Evolutionary conservation across 1,140 invertebrate genomes (phyloP).

Genomic region (Sinella curviseta): DNA sequence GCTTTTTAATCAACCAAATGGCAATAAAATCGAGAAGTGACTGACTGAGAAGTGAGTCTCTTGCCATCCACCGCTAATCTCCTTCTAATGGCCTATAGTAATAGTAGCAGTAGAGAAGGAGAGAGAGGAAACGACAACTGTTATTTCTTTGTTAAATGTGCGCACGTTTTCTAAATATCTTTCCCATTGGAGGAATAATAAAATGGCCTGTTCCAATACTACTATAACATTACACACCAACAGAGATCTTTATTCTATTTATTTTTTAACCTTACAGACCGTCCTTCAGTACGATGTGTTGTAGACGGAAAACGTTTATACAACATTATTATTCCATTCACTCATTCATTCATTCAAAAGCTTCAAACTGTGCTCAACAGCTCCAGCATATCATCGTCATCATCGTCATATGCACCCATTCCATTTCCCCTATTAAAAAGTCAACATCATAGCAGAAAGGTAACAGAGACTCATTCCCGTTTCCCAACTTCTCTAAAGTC

Average conservation of each 20-base stretch:
- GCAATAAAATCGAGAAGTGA: constrained; percentile 27
- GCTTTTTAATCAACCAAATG: constrained; percentile 26
- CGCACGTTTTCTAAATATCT: constrained; percentile 24
- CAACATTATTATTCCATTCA: constrained; percentile 18
- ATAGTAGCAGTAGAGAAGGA: background rate
- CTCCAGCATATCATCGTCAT: background rate
- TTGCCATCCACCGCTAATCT: constrained; percentile 25
- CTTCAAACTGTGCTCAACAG: background rate
- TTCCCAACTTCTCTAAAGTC: background rate
- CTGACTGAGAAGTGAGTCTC: constrained; percentile 24
- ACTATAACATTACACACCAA: background rate
- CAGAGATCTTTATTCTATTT: background rate
- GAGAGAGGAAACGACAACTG: constrained; percentile 22
- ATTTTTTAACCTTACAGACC: background rate
- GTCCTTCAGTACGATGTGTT: background rate
- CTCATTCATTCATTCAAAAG: constrained; percentile 9
- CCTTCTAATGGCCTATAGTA: constrained; percentile 16
- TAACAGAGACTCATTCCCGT: background rate
- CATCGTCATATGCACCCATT: background rate
- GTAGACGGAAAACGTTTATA: constrained; percentile 2
- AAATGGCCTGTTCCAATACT: background rate
- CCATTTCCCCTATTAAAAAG: constrained; percentile 9
- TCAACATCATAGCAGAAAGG: background rate
- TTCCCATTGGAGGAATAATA: constrained; percentile 26
- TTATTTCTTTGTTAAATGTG: constrained; percentile 28